Evolutionary conservation across 2,797 vertebrate species (phyloP), one percentile per base, ranked within the genome.

Genomic region (Saxicola maurus): DNA sequence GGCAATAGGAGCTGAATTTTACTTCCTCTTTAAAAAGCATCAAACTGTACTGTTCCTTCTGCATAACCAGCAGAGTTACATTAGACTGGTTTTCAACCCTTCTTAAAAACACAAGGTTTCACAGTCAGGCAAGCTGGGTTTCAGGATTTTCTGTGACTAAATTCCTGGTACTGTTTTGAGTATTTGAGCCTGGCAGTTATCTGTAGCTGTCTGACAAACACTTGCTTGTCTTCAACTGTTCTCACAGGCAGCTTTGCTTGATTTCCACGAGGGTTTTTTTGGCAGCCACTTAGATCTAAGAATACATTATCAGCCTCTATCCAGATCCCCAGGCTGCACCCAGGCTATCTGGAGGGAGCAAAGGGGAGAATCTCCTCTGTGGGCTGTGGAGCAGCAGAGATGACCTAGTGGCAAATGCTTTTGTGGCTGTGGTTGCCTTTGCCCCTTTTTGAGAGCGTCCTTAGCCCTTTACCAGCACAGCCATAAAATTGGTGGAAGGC

Each of bases 201-300:
- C 87, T 81, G 71, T 40, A 31, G 75, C 78, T 75, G 60, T 53
- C 90, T 92, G 82, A 83, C 76, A 89, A 89, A 86, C 43, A 65
- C 80, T 73, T 77, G n/a, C 57, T 67, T 68, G 28, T 88, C 77
- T 89, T 89, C 71, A 87, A 6, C 77, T 91, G 82, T 18, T 87
- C 75, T 85, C 87, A 60, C 42, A 40, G 52, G 76, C 91, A 84
- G 82, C 79, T 82, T 85, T 73, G 67, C 84, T 73, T 67, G 68
- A 89, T 89, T 91, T 79, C 79, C 61, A 11, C 20, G 28, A 73
- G 42, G 55, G 11, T 0, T 71, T 92, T 87, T 61, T 85, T 94
- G 94, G 87, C 80, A 87, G 59, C 60, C 62, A 12, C 77, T 78
- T 87, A 75, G 20, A 62, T 66, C 62, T 79, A 92, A 83, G 85